phyloP scores from a whole-genome alignment of 1,140 invertebrate species.

The Hesperophylax magnus region DNA sequence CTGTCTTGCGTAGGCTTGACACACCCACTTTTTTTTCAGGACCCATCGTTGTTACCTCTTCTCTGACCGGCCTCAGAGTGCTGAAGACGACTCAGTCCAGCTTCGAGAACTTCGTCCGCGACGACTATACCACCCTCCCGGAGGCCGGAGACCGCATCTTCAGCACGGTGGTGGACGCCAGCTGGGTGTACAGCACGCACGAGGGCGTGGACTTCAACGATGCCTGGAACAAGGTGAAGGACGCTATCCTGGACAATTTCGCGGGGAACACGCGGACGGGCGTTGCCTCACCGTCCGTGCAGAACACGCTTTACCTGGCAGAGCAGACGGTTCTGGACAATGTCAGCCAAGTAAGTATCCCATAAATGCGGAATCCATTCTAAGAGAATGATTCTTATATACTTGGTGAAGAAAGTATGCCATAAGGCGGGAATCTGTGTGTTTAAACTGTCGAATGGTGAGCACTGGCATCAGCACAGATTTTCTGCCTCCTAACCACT shows the following conservation, averaged over 20 bases:
- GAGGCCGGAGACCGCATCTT: conserved; percentile 81
- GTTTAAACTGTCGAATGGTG: no score
- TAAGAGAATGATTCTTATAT: no score
- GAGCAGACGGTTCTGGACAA: conserved; percentile 77
- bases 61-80: conserved; percentile 77
- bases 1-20: no score
- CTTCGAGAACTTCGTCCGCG: conserved; percentile 83
- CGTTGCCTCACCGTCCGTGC: conserved; percentile 81
- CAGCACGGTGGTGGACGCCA: conserved; percentile 80
- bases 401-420: no score
- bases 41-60: conserved; percentile 70
- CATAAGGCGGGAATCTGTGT: no score
- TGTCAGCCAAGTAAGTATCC: conserved; percentile 71
- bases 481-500: no score
- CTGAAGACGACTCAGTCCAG: conserved; percentile 84
- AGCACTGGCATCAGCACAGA: no score
- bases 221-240: conserved; percentile 77
- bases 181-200: conserved; percentile 78
- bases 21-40: no score
- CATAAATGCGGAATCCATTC: background rate
- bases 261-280: conserved; percentile 79
- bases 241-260: conserved; percentile 80
- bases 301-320: conserved; percentile 81
- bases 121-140: conserved; percentile 80
- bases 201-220: conserved; percentile 76